These are phyloP conservation scores for Actinernus sp. DNA, from an alignment of 92 coral and sea anemone species.

Conservation along the genomic window DNA sequence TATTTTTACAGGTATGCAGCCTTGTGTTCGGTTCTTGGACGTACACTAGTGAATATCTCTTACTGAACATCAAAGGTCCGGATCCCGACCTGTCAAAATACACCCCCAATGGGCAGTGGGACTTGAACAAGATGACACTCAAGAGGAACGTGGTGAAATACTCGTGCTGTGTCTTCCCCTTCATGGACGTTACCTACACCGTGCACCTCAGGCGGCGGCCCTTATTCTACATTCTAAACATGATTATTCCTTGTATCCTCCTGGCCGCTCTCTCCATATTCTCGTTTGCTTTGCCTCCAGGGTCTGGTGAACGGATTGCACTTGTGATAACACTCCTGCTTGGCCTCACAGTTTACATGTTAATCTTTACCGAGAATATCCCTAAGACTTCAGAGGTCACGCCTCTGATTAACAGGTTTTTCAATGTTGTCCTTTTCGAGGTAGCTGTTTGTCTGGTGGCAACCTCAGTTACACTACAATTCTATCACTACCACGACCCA, in stretches of 20 bases:
- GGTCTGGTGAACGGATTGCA: slow-evolving; percentile 91
- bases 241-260: slow-evolving; percentile 90
- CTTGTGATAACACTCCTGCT: slow-evolving; percentile 87
- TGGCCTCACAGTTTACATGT: slow-evolving; percentile 94
- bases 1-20: slow-evolving; percentile 37
- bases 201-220: slow-evolving; percentile 81
- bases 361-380: slow-evolving; percentile 93
- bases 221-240: slow-evolving; percentile 83
- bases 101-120: slow-evolving; percentile 94
- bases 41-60: slow-evolving; percentile 67
- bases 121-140: slow-evolving; percentile 64
- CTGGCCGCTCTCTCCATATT: slow-evolving; percentile 77
- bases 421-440: slow-evolving; percentile 80
- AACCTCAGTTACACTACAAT: slow-evolving; percentile 82
- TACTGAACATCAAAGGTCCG: slow-evolving; percentile 53
- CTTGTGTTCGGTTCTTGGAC: slow-evolving; percentile 95
- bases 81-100: slow-evolving; percentile 85
- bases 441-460: slow-evolving; percentile 77
- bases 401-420: slow-evolving; percentile 87
- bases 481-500: slow-evolving; percentile 81
- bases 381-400: slow-evolving; percentile 87
- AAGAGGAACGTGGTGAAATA: slow-evolving; percentile 65
- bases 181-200: slow-evolving; percentile 80
- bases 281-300: slow-evolving; percentile 90
- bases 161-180: slow-evolving; percentile 80